These are phyloP conservation scores for Isichthys henryi DNA, from an alignment of 2,113 vertebrate species.

Conservation along the genomic window DNA sequence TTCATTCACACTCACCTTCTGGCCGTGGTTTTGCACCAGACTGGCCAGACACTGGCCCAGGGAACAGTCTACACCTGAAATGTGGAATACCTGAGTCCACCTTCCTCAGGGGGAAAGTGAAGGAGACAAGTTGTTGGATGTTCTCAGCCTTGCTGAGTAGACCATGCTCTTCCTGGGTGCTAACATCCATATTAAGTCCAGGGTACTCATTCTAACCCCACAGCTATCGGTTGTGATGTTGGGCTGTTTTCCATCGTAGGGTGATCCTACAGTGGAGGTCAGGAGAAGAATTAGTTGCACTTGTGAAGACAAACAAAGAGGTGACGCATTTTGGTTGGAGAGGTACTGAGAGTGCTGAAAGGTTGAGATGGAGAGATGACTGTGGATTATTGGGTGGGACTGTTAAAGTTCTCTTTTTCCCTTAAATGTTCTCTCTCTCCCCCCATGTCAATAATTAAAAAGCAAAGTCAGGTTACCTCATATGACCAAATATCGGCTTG, in stretches of 20 bases:
- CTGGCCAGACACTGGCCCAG: not conserved
- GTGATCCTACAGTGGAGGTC: not conserved
- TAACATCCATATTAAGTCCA: not conserved
- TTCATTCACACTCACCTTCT: not conserved
- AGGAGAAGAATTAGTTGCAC: not conserved
- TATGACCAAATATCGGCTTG: not conserved
- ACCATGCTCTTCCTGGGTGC: not conserved
- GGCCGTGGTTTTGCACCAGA: not conserved
- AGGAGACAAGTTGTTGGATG: not conserved
- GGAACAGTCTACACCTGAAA: not conserved
- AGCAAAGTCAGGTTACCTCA: not conserved
- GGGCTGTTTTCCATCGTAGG: not conserved
- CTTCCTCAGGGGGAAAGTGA: not conserved
- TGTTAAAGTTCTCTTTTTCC: not conserved
- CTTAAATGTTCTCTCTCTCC: not conserved
- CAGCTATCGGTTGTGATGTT: not conserved
- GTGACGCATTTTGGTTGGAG: not conserved
- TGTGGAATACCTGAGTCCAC: not conserved
- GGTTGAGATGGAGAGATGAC: not conserved
- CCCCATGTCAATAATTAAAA: not conserved
- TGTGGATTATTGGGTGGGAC: not conserved
- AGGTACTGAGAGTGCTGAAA: not conserved
- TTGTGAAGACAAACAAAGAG: not conserved
- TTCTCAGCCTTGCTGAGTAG: not conserved
- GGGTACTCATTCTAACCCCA: not conserved